These are phyloP conservation scores for Cephalophus harveyi DNA, from an alignment of 2,113 vertebrate genomes.

Conservation along the genomic window DNA sequence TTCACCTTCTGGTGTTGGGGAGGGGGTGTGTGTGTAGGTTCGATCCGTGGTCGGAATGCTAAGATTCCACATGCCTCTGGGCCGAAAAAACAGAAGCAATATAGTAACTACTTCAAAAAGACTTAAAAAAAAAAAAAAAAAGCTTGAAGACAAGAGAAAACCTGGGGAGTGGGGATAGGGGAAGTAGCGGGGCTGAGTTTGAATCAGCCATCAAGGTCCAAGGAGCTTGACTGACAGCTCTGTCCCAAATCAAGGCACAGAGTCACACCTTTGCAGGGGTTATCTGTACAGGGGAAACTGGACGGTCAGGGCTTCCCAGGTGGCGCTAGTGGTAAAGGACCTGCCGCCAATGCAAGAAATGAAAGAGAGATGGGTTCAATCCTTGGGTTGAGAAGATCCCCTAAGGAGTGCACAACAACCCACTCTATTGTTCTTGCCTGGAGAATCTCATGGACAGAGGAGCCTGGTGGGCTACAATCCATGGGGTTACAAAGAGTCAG, in stretches of 20 bases:
- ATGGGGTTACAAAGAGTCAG: background rate
- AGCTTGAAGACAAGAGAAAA: background rate
- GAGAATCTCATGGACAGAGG: background rate
- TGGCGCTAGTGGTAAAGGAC: background rate
- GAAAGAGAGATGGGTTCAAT: background rate
- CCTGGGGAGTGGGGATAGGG: background rate
- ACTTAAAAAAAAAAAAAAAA: background rate
- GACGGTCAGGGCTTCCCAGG: background rate
- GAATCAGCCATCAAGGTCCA: background rate
- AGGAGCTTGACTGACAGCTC: too few relatives aligned
- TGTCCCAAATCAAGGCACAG: background rate
- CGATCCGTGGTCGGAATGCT: accelerated
- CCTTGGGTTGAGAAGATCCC: background rate
- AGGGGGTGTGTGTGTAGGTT: background rate
- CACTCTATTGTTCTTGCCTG: background rate
- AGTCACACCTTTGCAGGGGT: background rate
- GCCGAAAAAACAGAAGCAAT: background rate
- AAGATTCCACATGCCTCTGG: background rate
- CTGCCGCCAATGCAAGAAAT: background rate
- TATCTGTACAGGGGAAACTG: background rate
- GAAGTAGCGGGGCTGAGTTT: background rate
- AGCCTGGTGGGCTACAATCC: background rate
- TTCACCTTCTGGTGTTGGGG: background rate
- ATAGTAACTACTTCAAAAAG: background rate
- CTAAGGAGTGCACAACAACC: background rate